Percentiles rank a stretch among this genome's conserved stretches.
These are phyloP conservation scores for Oedothorax gibbosus DNA, from an alignment of 1,140 invertebrate species.

Conservation along the genomic window DNA sequence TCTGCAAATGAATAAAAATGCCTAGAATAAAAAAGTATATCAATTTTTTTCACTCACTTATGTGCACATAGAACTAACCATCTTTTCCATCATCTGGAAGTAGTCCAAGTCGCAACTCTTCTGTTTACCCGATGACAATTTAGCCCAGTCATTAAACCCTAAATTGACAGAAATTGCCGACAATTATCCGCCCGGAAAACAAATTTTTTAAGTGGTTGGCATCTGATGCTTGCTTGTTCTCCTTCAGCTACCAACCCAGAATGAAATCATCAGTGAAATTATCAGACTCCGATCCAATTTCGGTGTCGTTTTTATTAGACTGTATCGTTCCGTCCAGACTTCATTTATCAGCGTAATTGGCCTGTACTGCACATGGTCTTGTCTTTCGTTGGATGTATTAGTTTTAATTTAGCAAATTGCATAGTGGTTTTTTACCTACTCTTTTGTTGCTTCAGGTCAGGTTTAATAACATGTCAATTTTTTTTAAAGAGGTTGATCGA, in stretches of 20 bases:
- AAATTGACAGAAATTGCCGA: conserved; percentile 9
- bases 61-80: too few relatives aligned
- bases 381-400: conserved; percentile 41
- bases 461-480: too few relatives aligned
- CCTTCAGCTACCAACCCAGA: too few relatives aligned
- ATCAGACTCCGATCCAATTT: conserved; percentile 9
- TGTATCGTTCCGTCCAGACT: conserved; percentile 22
- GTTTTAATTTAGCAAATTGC: conserved; percentile 54
- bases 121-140: neutral
- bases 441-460: too few relatives aligned
- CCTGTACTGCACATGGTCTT: neutral
- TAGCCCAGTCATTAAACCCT: conserved; percentile 3
- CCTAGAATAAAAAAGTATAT: too few relatives aligned
- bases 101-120: neutral
- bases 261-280: conserved; percentile 27
- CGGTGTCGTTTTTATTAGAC: conserved; percentile 9
- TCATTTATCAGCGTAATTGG: conserved; percentile 48
- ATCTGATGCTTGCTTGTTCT: neutral
- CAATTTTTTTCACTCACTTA: too few relatives aligned
- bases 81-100: neutral
- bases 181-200: neutral
- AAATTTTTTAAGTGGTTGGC: neutral
- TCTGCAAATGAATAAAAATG: too few relatives aligned
- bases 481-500: too few relatives aligned
- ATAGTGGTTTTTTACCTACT: neutral